A percentile compares a stretch with the other conserved stretches of the same genome.
Conservation (phyloP, 2,888 invertebrate genomes). For the Volucella inanis region DNA sequence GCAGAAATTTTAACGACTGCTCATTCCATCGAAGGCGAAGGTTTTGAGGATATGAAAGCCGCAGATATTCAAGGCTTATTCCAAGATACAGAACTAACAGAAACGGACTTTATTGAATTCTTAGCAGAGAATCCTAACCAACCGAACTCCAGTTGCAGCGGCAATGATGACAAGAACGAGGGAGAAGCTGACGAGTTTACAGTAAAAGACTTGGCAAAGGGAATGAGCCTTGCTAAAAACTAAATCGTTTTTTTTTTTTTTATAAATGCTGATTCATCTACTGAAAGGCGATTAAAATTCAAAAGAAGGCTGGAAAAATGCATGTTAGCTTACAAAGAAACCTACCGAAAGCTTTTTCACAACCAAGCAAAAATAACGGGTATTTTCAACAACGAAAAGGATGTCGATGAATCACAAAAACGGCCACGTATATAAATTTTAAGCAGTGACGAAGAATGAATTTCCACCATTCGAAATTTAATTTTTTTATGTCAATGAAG, state of each 20-base stretch:
- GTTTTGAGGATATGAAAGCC: slow-evolving; percentile 8
- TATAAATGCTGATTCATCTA: not conserved
- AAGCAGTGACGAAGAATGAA: too few species aligned
- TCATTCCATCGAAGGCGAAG: slow-evolving; percentile 18
- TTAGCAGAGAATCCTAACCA: not conserved
- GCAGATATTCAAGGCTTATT: slow-evolving; percentile 5
- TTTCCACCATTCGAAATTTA: too few species aligned
- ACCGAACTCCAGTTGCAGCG: not conserved
- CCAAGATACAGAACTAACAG: not conserved
- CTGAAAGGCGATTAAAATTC: too few species aligned
- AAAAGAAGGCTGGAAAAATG: too few species aligned
- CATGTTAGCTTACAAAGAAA: too few species aligned
- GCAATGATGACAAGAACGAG: not conserved
- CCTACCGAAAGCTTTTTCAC: too few species aligned
- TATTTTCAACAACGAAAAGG: too few species aligned
- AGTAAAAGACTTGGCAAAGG: not conserved
- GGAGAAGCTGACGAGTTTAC: not conserved
- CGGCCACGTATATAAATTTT: too few species aligned
- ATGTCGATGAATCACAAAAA: too few species aligned
- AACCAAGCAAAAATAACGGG: too few species aligned
- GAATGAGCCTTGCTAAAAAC: not conserved
- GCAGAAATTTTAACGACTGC: too few species aligned
- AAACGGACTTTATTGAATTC: not conserved
- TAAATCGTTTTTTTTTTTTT: slow-evolving; percentile 7
- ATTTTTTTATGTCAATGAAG: too few species aligned